Evolutionary conservation across 2,888 invertebrate species (phyloP).

Genomic region (Agonum fuliginosum): DNA sequence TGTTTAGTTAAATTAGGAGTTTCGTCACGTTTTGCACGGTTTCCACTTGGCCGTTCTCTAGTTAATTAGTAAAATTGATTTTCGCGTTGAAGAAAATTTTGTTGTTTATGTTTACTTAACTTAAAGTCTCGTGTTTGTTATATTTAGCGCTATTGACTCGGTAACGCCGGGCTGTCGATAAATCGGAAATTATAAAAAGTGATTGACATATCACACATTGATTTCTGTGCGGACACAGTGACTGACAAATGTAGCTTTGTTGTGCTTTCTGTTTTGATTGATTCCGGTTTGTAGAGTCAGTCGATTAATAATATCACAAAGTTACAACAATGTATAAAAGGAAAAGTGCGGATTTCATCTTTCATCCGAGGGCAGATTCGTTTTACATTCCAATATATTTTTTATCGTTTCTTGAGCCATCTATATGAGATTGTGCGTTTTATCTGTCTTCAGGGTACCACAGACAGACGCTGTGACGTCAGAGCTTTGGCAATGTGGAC

Average conservation of each 20-base stretch:
- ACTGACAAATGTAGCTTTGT: conserved; percentile 54
- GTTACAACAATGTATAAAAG: conserved; percentile 37
- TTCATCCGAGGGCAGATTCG: conserved; percentile 26
- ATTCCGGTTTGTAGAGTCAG: conserved; percentile 19
- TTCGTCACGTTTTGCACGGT: too few species aligned
- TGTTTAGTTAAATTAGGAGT: too few species aligned
- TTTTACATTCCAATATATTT: conserved; percentile 55
- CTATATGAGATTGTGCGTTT: conserved; percentile 49
- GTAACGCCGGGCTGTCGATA: not conserved
- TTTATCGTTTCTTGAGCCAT: conserved; percentile 43
- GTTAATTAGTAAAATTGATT: conserved; percentile 23
- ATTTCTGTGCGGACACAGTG: conserved; percentile 12
- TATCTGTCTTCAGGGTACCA: conserved; percentile 50
- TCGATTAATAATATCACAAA: conserved; percentile 23
- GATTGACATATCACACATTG: not conserved
- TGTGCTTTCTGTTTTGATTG: conserved; percentile 50
- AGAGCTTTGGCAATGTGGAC: not conserved
- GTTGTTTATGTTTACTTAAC: not conserved
- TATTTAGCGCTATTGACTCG: not conserved
- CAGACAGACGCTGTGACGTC: conserved; percentile 34
- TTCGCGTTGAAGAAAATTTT: not conserved
- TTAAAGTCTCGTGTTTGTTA: not conserved
- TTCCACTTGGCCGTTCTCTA: too few species aligned
- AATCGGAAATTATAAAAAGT: not conserved
- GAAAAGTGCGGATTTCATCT: conserved; percentile 10